phyloP scores from a whole-genome alignment of 2,888 invertebrate species.

The Xanthia icteritia region DNA sequence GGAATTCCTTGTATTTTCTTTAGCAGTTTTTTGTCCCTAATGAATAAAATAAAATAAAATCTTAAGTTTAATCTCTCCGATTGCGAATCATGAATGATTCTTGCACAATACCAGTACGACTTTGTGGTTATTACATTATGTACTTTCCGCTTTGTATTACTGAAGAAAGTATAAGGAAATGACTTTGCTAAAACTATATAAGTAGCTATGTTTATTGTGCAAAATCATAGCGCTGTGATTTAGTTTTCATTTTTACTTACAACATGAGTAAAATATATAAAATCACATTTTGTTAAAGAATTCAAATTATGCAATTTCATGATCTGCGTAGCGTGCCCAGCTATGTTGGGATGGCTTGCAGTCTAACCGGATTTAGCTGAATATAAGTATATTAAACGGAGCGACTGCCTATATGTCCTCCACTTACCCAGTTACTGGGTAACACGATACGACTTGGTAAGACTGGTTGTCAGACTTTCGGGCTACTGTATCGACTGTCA shows the following conservation, averaged over 20 bases:
- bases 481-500: neutral
- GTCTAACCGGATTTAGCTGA: neutral
- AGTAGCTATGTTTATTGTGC: neutral
- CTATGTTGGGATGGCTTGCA: neutral
- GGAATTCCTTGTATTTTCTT: neutral
- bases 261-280: too few species aligned
- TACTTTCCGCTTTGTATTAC: constrained; percentile 9
- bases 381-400: neutral
- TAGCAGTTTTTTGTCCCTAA: neutral
- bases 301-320: neutral
- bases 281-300: too few species aligned
- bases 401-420: neutral
- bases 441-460: neutral
- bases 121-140: constrained; percentile 8
- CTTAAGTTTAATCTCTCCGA: neutral
- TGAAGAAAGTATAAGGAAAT: constrained; percentile 31
- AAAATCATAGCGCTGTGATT: constrained; percentile 2
- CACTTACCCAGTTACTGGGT: neutral
- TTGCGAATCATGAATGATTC: neutral
- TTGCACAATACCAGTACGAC: constrained; percentile 2
- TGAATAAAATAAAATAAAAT: neutral
- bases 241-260: constrained; percentile 2
- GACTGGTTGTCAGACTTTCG: neutral
- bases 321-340: neutral
- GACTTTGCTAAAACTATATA: constrained; percentile 25